Conservation (phyloP, 2,797 vertebrate species). For the Hylomyscus alleni region DNA sequence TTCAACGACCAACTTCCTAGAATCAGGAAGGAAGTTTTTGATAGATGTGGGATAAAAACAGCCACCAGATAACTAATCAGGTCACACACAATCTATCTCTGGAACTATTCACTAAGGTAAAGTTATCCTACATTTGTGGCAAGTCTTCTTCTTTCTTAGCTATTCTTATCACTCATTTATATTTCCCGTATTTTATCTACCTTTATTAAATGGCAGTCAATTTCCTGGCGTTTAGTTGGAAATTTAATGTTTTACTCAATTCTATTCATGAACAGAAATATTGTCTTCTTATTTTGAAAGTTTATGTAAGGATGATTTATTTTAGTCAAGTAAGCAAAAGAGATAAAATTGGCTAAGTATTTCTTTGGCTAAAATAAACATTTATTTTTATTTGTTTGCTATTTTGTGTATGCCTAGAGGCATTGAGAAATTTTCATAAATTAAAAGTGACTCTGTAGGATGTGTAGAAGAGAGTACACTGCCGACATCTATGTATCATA, state of each 20-base stretch:
- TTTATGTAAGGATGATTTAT: constrained; percentile 58
- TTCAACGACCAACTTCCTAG: background rate
- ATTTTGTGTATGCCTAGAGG: constrained; percentile 55
- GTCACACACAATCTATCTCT: background rate
- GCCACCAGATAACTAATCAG: background rate
- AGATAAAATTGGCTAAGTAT: constrained; percentile 1
- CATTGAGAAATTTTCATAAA: constrained; percentile 54
- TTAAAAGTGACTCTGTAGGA: constrained; percentile 39
- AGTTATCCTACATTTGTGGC: background rate
- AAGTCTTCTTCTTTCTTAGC: background rate
- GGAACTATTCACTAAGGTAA: background rate
- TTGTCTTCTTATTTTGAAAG: background rate
- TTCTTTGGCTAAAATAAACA: constrained; percentile 69
- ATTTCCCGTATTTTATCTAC: background rate
- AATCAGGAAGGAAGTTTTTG: background rate
- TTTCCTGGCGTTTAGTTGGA: background rate
- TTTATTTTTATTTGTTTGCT: constrained; percentile 75
- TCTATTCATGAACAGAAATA: background rate
- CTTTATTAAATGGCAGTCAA: background rate
- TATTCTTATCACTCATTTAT: background rate
- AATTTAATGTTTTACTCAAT: background rate
- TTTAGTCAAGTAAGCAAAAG: constrained; percentile 53
- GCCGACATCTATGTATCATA: background rate
- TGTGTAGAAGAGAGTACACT: constrained; percentile 8
- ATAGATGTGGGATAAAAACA: background rate